These are phyloP conservation scores for Hemistola chrysoprasaria DNA, from an alignment of 2,888 invertebrate species.

Conservation along the genomic window DNA sequence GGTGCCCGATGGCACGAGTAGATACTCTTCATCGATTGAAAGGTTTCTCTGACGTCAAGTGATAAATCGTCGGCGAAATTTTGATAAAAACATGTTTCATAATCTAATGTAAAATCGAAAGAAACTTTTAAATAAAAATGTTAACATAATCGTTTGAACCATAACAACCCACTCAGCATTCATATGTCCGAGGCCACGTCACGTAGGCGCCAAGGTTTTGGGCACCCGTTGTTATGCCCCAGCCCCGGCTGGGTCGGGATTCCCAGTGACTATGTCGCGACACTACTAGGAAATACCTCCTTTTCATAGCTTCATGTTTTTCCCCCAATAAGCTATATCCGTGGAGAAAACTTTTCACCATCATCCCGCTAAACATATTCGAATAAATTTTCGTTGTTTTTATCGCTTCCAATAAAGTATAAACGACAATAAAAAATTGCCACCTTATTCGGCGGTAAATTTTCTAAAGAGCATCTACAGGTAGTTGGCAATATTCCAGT, in stretches of 20 bases:
- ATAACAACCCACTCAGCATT: conserved; percentile 64
- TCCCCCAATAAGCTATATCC: too few relatives aligned
- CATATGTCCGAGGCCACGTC: conserved; percentile 40
- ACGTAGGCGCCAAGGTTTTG: not conserved
- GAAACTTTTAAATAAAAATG: conserved; percentile 36
- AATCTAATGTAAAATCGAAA: too few relatives aligned
- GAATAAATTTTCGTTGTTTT: conserved; percentile 38
- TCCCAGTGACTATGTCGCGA: too few relatives aligned
- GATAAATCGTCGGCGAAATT: not conserved
- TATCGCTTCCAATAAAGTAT: conserved; percentile 46
- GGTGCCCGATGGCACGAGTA: conserved; percentile 41
- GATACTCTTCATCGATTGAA: conserved; percentile 13
- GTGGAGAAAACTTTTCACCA: conserved; percentile 40
- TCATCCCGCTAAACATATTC: conserved; percentile 32
- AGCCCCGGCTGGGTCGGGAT: too few relatives aligned
- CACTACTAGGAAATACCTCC: too few relatives aligned
- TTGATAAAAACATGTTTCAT: conserved; percentile 7
- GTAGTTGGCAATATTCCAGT: conserved; percentile 75
- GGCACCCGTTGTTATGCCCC: too few relatives aligned
- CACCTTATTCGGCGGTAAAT: conserved; percentile 51
- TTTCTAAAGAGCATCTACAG: conserved; percentile 65
- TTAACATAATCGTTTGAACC: conserved; percentile 58
- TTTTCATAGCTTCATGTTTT: too few relatives aligned
- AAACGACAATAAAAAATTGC: conserved; percentile 41
- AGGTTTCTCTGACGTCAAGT: too few relatives aligned